Evolutionary conservation across 2,888 invertebrate genomes (phyloP).

Genomic region (Peribatodes rhomboidaria): DNA sequence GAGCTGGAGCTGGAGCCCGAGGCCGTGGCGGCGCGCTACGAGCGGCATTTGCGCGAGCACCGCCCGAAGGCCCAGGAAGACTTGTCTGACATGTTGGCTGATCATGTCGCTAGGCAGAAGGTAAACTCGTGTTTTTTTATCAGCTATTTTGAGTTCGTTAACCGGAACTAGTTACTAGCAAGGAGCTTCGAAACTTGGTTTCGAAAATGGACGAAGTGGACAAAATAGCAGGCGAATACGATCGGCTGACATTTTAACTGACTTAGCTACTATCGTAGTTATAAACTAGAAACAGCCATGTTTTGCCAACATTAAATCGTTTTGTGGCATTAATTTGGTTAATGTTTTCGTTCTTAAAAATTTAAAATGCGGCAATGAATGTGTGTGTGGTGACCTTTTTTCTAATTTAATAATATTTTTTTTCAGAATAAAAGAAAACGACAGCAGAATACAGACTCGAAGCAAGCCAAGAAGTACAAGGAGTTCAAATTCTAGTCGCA

Average conservation of each 20-base stretch:
- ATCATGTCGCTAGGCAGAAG: conserved; percentile 98
- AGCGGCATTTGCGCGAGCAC: conserved; percentile 97
- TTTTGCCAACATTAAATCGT: too few species aligned
- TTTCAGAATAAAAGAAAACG: conserved; percentile 96
- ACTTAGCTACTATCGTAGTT: too few species aligned
- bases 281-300: too few species aligned
- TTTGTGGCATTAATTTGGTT: too few species aligned
- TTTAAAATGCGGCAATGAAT: too few species aligned
- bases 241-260: too few species aligned
- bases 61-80: conserved; percentile 95
- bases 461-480: conserved; percentile 98
- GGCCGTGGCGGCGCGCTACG: conserved; percentile 98
- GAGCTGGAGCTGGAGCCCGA: conserved; percentile 98
- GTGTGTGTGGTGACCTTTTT: too few species aligned
- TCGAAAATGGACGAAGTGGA: too few species aligned
- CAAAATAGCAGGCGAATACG: too few species aligned
- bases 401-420: conserved; percentile 48
- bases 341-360: too few species aligned
- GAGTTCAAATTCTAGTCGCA: conserved; percentile 96
- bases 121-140: conserved; percentile 70
- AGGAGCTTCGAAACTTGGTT: too few species aligned
- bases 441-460: conserved; percentile 95
- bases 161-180: too few species aligned
- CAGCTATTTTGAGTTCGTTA: neutral
- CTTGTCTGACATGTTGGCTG: conserved; percentile 99